phyloP scores from a whole-genome alignment of 2,113 vertebrate genomes.

The Nerophis lumbriciformis region DNA sequence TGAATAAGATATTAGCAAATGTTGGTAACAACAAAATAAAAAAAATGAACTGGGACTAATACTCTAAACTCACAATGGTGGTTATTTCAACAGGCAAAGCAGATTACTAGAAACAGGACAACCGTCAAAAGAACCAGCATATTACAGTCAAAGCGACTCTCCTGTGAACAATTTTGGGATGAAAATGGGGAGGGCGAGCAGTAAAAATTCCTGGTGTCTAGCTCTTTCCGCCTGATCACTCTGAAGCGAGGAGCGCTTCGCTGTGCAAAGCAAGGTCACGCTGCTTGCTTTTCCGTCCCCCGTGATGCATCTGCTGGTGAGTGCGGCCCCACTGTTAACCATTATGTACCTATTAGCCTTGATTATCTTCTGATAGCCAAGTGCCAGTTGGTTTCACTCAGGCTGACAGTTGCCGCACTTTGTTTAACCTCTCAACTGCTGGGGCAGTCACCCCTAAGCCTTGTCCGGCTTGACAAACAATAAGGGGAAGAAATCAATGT shows the following conservation, averaged over 20 bases:
- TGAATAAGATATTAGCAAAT: neutral
- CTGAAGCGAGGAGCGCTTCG: slow-evolving; percentile 58
- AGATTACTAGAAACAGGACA: slow-evolving; percentile 13
- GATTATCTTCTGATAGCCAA: slow-evolving; percentile 93
- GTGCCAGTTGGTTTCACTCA: slow-evolving; percentile 94
- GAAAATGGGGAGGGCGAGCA: slow-evolving; percentile 25
- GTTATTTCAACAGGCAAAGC: slow-evolving; percentile 27
- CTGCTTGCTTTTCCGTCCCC: slow-evolving; percentile 80
- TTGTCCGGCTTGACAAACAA: slow-evolving; percentile 77
- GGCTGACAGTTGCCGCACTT: slow-evolving; percentile 88
- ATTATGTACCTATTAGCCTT: slow-evolving; percentile 99
- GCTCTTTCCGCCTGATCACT: slow-evolving; percentile 53
- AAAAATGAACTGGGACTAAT: slow-evolving; percentile 16
- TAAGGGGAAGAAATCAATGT: slow-evolving; percentile 45
- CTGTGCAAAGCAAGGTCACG: slow-evolving; percentile 73
- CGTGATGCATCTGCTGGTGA: slow-evolving; percentile 85
- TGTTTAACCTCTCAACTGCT: slow-evolving; percentile 92
- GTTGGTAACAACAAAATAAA: slow-evolving; percentile 49
- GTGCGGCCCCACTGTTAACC: slow-evolving; percentile 85
- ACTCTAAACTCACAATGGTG: neutral
- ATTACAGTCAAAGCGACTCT: slow-evolving; percentile 31
- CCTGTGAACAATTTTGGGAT: slow-evolving; percentile 38
- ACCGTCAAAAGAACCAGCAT: slow-evolving; percentile 13
- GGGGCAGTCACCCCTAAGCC: slow-evolving; percentile 70
- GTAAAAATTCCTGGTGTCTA: slow-evolving; percentile 56